Conservation (phyloP, 2,113 vertebrate species). For the Hystrix brachyura region DNA sequence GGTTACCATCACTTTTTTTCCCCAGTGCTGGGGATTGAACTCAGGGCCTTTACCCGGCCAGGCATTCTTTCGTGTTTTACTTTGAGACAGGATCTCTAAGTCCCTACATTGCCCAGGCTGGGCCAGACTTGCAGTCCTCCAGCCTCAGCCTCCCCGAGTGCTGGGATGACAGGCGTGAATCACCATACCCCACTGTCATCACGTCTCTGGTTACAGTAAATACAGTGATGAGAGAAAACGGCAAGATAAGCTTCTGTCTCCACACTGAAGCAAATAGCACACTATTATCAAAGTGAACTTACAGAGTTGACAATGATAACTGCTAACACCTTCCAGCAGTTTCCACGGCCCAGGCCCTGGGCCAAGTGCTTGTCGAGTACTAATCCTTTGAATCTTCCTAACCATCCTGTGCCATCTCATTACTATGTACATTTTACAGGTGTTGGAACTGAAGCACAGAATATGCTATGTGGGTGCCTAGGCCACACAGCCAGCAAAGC, state of each 20-base stretch:
- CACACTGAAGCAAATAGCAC: background rate
- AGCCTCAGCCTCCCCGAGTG: background rate
- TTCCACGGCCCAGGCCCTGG: background rate
- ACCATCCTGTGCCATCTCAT: no score
- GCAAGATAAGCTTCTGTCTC: background rate
- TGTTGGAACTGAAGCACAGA: background rate
- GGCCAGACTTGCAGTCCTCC: background rate
- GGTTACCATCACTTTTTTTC: background rate
- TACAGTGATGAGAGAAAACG: background rate
- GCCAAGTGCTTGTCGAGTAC: background rate
- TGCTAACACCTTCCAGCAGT: rapidly evolving
- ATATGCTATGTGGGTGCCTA: background rate
- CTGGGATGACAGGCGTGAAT: background rate
- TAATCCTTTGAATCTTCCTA: background rate
- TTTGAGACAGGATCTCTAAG: background rate
- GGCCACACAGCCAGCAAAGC: background rate
- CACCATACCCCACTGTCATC: background rate
- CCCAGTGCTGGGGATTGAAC: background rate
- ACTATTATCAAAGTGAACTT: background rate
- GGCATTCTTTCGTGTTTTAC: background rate
- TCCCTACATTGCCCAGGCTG: background rate
- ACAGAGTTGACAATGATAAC: no score
- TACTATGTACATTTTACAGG: background rate
- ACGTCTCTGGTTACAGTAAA: background rate
- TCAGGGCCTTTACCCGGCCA: background rate